These are phyloP conservation scores for Australoheros scitulus DNA, from an alignment of 2,113 vertebrate species.

Conservation along the genomic window DNA sequence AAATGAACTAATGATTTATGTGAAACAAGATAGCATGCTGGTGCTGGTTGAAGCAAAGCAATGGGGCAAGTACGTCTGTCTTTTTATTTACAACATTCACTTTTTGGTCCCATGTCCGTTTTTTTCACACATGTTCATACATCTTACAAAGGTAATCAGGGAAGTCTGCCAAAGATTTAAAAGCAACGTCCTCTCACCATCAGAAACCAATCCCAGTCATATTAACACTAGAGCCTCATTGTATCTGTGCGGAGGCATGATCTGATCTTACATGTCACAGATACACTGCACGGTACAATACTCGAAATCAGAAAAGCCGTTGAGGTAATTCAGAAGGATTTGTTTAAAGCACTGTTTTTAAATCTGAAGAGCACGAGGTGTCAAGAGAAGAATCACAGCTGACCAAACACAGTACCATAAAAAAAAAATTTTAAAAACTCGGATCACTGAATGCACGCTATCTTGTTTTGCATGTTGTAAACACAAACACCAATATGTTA, in stretches of 20 bases:
- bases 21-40: neutral
- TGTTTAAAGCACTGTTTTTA: constrained; percentile 2
- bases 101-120: constrained; percentile 42
- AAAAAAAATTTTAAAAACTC: neutral
- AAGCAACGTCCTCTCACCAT: constrained; percentile 21
- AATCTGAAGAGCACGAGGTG: neutral
- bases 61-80: neutral
- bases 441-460: neutral
- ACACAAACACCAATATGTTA: constrained; percentile 13
- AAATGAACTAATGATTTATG: neutral
- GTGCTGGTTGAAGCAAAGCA: neutral
- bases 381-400: neutral
- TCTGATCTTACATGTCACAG: neutral
- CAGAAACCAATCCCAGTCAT: constrained; percentile 27
- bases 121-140: constrained; percentile 13
- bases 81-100: constrained; percentile 64
- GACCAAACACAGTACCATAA: neutral
- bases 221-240: constrained; percentile 6
- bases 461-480: constrained; percentile 1
- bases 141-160: constrained; percentile 4
- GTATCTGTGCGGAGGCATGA: neutral
- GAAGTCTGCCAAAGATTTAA: constrained; percentile 4
- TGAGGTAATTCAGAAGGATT: constrained; percentile 33
- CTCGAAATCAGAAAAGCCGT: neutral
- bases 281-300: neutral